Evolutionary conservation across 2,888 invertebrate species (phyloP).

Genomic region (Drosophila leonis): DNA sequence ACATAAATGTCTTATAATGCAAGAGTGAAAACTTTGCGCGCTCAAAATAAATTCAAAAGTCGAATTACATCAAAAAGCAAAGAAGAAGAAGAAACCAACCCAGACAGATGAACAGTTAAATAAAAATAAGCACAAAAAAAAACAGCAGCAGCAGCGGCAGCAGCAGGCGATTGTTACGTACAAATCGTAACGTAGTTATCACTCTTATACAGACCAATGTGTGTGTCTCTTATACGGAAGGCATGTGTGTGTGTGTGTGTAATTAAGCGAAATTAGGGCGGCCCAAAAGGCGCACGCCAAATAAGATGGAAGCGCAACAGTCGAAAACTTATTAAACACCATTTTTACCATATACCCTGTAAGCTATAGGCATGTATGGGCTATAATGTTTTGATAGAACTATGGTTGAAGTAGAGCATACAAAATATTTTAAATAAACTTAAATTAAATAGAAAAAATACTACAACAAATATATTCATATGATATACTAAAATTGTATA

Average conservation of each 20-base stretch:
- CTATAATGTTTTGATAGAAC: background rate
- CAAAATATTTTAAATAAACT: no score
- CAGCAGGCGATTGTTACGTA: constrained; percentile 61
- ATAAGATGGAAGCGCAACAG: constrained; percentile 28
- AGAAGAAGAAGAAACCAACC: constrained; percentile 9
- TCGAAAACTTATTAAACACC: constrained; percentile 18
- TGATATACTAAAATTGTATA: no score
- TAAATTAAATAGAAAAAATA: no score
- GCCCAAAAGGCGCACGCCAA: constrained; percentile 60
- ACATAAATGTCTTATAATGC: constrained; percentile 65
- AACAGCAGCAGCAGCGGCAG: background rate
- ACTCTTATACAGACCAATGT: constrained; percentile 6
- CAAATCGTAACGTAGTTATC: constrained; percentile 50
- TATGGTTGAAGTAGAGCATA: background rate
- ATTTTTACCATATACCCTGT: constrained; percentile 28
- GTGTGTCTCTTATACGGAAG: constrained; percentile 9
- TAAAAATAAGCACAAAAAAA: constrained; percentile 12
- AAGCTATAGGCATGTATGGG: background rate
- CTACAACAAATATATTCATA: no score
- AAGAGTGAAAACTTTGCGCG: constrained; percentile 69
- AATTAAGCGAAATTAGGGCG: constrained; percentile 81
- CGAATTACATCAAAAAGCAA: constrained; percentile 67
- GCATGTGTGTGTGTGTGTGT: constrained; percentile 45
- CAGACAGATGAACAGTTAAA: constrained; percentile 59
- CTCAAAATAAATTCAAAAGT: constrained; percentile 48